A percentile compares a stretch with the other conserved stretches of the same genome.
Conservation (phyloP, 1,140 invertebrate genomes). For the Drosophila kanapiae region DNA sequence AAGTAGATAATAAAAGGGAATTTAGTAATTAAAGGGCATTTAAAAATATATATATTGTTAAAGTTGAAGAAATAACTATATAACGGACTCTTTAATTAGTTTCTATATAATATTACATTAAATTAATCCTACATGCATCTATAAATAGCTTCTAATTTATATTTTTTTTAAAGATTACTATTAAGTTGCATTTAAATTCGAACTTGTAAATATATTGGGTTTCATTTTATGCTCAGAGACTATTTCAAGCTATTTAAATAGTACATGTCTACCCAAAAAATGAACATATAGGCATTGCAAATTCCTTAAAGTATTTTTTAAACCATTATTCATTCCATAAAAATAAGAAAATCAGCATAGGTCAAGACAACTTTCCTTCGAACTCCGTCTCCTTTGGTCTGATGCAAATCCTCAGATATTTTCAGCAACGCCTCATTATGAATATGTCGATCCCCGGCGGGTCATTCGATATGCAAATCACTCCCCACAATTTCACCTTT, state of each 20-base stretch:
- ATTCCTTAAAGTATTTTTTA: too few relatives aligned
- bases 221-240: too few relatives aligned
- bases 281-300: too few relatives aligned
- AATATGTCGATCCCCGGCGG: slow-evolving; percentile 14
- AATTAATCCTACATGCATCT: background rate
- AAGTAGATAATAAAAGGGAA: too few relatives aligned
- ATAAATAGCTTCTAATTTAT: too few relatives aligned
- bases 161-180: too few relatives aligned
- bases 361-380: background rate
- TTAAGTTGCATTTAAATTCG: too few relatives aligned
- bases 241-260: too few relatives aligned
- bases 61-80: background rate
- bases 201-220: too few relatives aligned
- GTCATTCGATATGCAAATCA: slow-evolving; percentile 39
- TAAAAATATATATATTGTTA: background rate
- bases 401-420: background rate
- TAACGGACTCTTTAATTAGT: background rate
- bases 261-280: too few relatives aligned
- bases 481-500: slow-evolving; percentile 33
- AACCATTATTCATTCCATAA: background rate
- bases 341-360: background rate
- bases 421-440: slow-evolving; percentile 9
- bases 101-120: too few relatives aligned
- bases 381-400: background rate
- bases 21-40: too few relatives aligned